Conservation (phyloP, 1,140 invertebrate genomes). For the Subanguina moxae region DNA sequence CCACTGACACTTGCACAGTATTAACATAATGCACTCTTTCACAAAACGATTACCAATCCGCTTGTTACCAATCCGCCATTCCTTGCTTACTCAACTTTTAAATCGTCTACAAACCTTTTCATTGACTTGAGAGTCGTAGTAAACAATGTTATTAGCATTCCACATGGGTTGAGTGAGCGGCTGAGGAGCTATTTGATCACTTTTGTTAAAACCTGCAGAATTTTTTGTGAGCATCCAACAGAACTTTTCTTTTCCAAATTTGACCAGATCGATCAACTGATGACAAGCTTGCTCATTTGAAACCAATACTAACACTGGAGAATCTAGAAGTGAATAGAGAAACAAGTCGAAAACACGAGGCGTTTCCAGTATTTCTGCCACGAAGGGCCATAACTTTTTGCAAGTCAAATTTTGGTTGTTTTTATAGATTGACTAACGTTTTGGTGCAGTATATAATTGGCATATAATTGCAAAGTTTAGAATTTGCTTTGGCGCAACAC, state of each 20-base stretch:
- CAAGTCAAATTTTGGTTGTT: no score
- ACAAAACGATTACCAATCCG: no score
- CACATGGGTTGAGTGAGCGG: slow-evolving; percentile 40
- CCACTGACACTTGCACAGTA: no score
- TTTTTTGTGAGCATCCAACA: slow-evolving; percentile 37
- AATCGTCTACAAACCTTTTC: slow-evolving; percentile 31
- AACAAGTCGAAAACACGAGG: no score
- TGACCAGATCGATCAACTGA: slow-evolving; percentile 46
- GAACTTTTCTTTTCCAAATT: slow-evolving; percentile 41
- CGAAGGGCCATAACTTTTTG: no score
- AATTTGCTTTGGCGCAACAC: no score
- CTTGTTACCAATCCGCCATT: no score
- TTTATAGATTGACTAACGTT: no score
- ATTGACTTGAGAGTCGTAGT: slow-evolving; percentile 38
- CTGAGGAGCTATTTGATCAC: slow-evolving; percentile 22
- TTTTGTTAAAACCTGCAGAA: slow-evolving; percentile 11
- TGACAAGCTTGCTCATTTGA: slow-evolving; percentile 42
- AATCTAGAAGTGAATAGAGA: slow-evolving; percentile 35
- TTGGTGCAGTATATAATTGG: no score
- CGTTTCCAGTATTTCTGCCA: neutral
- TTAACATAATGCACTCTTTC: no score
- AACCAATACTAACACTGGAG: slow-evolving; percentile 45
- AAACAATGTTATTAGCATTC: slow-evolving; percentile 36
- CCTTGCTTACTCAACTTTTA: neutral
- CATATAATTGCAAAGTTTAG: no score